phyloP scores from a whole-genome alignment of 30 jellyfish, hydroid and myxozoan species.

The Aurelia sp. region DNA sequence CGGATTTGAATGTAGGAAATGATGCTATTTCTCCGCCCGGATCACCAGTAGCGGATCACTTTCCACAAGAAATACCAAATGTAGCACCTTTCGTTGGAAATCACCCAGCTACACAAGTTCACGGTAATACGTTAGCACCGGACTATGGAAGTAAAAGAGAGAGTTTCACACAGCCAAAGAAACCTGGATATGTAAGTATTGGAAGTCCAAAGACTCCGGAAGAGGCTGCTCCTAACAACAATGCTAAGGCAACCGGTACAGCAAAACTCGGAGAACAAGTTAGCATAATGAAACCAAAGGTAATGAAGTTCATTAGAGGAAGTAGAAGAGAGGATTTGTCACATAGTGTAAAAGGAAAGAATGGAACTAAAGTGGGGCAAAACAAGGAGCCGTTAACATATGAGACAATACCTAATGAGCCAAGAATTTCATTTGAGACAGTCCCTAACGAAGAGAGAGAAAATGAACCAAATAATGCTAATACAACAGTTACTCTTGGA shows the following conservation, averaged over 20 bases:
- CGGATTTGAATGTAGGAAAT: slow-evolving; percentile 54
- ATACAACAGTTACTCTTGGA: slow-evolving; percentile 27
- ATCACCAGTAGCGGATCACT: slow-evolving; percentile 15
- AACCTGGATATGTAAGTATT: slow-evolving; percentile 14
- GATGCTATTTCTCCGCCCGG: neutral
- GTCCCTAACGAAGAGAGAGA: slow-evolving; percentile 20
- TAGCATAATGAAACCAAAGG: slow-evolving; percentile 24
- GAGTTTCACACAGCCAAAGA: neutral
- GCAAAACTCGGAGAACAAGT: neutral
- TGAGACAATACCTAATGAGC: slow-evolving; percentile 66
- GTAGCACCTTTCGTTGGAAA: slow-evolving; percentile 54
- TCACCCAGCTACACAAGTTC: slow-evolving; percentile 40
- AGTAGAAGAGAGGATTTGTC: slow-evolving; percentile 20
- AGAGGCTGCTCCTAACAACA: neutral
- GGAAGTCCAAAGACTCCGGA: slow-evolving; percentile 48
- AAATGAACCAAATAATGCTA: slow-evolving; percentile 16
- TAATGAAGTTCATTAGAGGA: slow-evolving; percentile 33
- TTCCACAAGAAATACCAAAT: slow-evolving; percentile 47
- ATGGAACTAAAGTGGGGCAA: slow-evolving; percentile 5
- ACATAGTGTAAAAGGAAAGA: neutral
- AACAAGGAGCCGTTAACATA: neutral
- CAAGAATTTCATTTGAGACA: slow-evolving; percentile 9
- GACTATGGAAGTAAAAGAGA: slow-evolving; percentile 54
- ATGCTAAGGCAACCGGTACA: neutral
- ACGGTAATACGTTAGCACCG: slow-evolving; percentile 9